Evolutionary conservation across 2,113 vertebrate genomes (phyloP).

Genomic region (Strix aluco): DNA sequence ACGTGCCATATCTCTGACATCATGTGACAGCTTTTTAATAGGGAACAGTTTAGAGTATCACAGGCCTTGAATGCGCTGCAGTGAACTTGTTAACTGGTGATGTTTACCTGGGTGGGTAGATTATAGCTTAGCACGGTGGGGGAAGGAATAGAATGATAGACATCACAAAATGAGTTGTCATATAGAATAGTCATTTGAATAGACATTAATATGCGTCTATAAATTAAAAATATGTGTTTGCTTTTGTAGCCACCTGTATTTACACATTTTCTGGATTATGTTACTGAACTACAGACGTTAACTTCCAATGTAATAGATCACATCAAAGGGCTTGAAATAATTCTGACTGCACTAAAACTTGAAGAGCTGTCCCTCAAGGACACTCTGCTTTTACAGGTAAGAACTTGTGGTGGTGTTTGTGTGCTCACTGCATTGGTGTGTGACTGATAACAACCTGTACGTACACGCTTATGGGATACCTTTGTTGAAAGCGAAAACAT

Average conservation of each 20-base stretch:
- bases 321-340: slow-evolving; percentile 87
- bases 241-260: slow-evolving; percentile 85
- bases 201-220: neutral
- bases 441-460: neutral
- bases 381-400: slow-evolving; percentile 78
- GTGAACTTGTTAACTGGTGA: neutral
- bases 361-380: slow-evolving; percentile 87
- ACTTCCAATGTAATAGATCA: slow-evolving; percentile 86
- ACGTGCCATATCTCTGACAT: neutral
- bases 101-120: neutral
- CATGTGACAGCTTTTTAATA: neutral
- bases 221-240: neutral
- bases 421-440: neutral
- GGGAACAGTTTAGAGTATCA: neutral
- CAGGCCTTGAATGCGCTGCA: neutral
- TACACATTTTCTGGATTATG: slow-evolving; percentile 89
- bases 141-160: neutral
- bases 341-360: slow-evolving; percentile 87
- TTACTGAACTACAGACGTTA: slow-evolving; percentile 85
- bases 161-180: neutral
- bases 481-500: neutral
- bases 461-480: accelerated
- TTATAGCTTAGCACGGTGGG: neutral
- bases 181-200: neutral
- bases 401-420: neutral